phyloP scores from a whole-genome alignment of 2,797 vertebrate species.

The Amblyopsis hoosieri region DNA sequence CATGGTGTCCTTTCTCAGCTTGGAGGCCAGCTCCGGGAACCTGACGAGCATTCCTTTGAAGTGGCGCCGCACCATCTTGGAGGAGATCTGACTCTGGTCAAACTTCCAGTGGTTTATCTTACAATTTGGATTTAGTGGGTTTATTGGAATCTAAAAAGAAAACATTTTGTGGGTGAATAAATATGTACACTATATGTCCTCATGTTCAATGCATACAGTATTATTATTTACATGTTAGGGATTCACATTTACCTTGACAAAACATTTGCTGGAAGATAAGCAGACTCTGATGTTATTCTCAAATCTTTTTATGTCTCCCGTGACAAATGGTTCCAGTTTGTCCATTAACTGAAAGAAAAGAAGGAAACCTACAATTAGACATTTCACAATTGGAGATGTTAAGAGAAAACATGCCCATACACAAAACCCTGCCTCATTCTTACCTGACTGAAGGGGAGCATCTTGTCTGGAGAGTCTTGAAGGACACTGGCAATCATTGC shows the following conservation, averaged over 20 bases:
- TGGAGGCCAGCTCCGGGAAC: slow-evolving; percentile 62
- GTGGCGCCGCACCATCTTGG: slow-evolving; percentile 75
- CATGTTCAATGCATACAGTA: neutral
- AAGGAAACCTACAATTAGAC: neutral
- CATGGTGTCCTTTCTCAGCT: slow-evolving; percentile 5
- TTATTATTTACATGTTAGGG: neutral
- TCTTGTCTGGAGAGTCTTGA: slow-evolving; percentile 65
- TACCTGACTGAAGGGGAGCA: slow-evolving; percentile 73
- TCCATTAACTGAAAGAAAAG: slow-evolving; percentile 68
- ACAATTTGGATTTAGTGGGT: slow-evolving; percentile 40
- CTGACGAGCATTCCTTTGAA: slow-evolving; percentile 64
- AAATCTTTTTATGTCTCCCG: slow-evolving; percentile 54
- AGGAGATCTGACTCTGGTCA: slow-evolving; percentile 66
- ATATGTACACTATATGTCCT: neutral
- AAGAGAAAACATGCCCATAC: neutral
- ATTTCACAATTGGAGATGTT: neutral
- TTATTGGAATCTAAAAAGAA: slow-evolving; percentile 60
- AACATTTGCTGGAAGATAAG: slow-evolving; percentile 72
- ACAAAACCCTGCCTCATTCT: neutral
- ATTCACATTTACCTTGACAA: slow-evolving; percentile 66
- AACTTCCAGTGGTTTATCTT: slow-evolving; percentile 77
- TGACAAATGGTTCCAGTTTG: slow-evolving; percentile 42
- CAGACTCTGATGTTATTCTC: slow-evolving; percentile 75
- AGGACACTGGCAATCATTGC: slow-evolving; percentile 67
- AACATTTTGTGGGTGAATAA: neutral